A percentile compares a stretch with the other conserved stretches of the same genome.
Evolutionary conservation across 2,113 vertebrate genomes (phyloP).

Genomic region (Phaetusa simplex): DNA sequence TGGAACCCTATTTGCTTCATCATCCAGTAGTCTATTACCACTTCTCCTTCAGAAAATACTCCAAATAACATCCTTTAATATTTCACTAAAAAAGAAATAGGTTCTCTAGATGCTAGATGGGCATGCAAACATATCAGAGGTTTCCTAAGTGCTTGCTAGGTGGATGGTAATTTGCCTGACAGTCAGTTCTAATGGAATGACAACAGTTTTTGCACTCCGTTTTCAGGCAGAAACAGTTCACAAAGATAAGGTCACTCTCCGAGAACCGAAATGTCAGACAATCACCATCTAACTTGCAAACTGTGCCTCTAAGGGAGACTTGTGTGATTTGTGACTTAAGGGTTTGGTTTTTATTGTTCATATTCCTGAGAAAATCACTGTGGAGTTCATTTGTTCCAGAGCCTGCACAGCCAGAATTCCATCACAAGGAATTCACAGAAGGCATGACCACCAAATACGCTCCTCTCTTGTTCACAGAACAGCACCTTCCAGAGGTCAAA

Average conservation of each 20-base stretch:
- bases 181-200: neutral
- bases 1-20: neutral
- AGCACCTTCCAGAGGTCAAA: neutral
- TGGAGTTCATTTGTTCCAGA: neutral
- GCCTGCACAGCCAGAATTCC: neutral
- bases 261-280: neutral
- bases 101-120: neutral
- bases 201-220: neutral
- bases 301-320: neutral
- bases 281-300: neutral
- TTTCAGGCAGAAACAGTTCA: neutral
- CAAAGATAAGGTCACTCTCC: neutral
- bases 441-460: rapidly evolving
- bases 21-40: neutral
- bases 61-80: neutral
- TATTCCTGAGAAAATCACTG: neutral
- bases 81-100: neutral
- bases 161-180: neutral
- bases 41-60: neutral
- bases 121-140: neutral
- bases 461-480: neutral
- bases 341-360: neutral
- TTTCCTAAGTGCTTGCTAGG: neutral
- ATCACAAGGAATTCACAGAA: neutral
- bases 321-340: neutral